A percentile compares a stretch with the other conserved stretches of the same genome.
Conservation (phyloP, 1,140 invertebrate genomes). For the Drosophila obscura region DNA sequence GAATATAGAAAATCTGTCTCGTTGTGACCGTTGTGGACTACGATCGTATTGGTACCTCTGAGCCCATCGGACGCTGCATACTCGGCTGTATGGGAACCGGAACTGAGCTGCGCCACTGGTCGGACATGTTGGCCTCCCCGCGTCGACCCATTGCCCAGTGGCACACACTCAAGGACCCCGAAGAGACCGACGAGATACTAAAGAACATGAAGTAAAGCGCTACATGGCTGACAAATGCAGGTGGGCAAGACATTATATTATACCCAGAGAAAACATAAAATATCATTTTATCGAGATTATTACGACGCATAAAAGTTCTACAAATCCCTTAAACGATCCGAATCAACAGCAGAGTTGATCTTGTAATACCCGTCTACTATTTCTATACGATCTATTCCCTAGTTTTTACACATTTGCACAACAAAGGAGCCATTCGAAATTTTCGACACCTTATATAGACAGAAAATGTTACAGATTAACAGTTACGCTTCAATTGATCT, state of each 20-base stretch:
- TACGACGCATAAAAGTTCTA: too few relatives aligned
- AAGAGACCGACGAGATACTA: slow-evolving; percentile 90
- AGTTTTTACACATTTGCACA: too few relatives aligned
- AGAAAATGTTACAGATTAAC: too few relatives aligned
- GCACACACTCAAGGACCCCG: slow-evolving; percentile 99
- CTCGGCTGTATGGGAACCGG: slow-evolving; percentile 98
- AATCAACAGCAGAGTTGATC: too few relatives aligned
- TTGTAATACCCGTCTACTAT: too few relatives aligned
- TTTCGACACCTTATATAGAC: too few relatives aligned
- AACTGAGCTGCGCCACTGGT: slow-evolving; percentile 99
- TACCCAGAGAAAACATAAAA: not conserved
- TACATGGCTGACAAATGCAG: slow-evolving; percentile 59
- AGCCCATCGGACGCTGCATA: slow-evolving; percentile 98
- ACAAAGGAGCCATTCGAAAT: too few relatives aligned
- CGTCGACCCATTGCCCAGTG: slow-evolving; percentile 99
- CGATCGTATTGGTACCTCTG: slow-evolving; percentile 99
- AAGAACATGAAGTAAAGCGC: slow-evolving; percentile 83
- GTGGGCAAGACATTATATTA: slow-evolving; percentile 14
- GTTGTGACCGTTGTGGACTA: slow-evolving; percentile 99
- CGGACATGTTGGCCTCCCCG: slow-evolving; percentile 99
- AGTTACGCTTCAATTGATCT: too few relatives aligned
- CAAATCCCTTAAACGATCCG: too few relatives aligned
- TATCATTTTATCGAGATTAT: too few relatives aligned
- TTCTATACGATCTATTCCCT: too few relatives aligned
- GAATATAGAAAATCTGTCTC: slow-evolving; percentile 97